Conservation (phyloP, 1,140 invertebrate species). For the Agrypnia vestita region DNA sequence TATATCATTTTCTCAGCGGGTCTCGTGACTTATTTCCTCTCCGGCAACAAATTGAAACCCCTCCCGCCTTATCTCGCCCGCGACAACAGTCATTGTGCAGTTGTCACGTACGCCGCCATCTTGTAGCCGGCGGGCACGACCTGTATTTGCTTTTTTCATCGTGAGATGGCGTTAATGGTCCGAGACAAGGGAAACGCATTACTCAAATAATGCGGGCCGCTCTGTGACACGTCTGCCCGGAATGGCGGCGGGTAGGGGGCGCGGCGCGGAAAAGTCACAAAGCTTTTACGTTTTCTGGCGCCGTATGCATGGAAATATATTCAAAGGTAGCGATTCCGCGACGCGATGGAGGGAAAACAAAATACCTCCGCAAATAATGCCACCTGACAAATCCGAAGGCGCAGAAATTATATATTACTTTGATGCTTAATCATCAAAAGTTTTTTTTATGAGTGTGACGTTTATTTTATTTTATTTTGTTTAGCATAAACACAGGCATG, state of each 20-base stretch:
- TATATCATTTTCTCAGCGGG: constrained; percentile 4
- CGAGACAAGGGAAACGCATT: constrained; percentile 60
- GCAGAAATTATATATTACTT: too few relatives aligned
- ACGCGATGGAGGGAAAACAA: neutral
- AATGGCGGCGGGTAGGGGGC: constrained; percentile 12
- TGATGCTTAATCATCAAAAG: too few relatives aligned
- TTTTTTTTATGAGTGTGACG: too few relatives aligned
- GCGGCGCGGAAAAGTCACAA: constrained; percentile 33
- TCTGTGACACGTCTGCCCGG: constrained; percentile 16
- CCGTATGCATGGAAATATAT: constrained; percentile 20
- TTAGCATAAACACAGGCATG: too few relatives aligned
- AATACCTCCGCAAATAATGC: too few relatives aligned
- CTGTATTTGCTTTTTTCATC: constrained; percentile 51
- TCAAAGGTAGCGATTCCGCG: constrained; percentile 20
- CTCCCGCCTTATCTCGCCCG: constrained; percentile 10
- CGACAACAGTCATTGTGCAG: constrained; percentile 43
- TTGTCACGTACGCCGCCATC: constrained; percentile 52
- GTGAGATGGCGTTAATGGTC: constrained; percentile 54
- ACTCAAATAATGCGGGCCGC: constrained; percentile 56
- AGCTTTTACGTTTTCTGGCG: constrained; percentile 21
- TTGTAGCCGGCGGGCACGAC: constrained; percentile 43
- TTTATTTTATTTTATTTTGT: too few relatives aligned
- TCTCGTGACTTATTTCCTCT: constrained; percentile 12
- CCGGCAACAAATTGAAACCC: constrained; percentile 41
- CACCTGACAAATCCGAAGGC: too few relatives aligned